Base-by-base conservation (phyloP, 2,113 vertebrate genomes). In the Falco punctatus region DNA sequence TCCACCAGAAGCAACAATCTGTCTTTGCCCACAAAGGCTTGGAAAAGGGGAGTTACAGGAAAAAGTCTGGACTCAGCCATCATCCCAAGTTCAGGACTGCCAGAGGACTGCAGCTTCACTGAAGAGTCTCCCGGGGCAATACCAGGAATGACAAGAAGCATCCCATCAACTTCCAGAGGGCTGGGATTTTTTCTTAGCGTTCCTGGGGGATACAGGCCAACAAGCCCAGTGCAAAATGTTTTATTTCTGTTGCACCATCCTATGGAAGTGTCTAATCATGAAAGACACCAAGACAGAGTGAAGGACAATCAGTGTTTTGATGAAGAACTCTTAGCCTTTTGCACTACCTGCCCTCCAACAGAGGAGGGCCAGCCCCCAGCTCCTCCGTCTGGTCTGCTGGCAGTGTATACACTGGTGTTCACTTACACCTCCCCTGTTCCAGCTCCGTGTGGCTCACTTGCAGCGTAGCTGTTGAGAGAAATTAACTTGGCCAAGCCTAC, bases 221-320 rank as follows among this genome's bases (percentile, higher is more conserved):
- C 0, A 0, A 57, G 11, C 13, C 28, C 2, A 1, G 22, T 12
- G 15, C 3, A 0, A 82, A 42, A 59, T 2, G 17, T 7, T 33
- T 0, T 18, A 57, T 15, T 49, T 81, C 46, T 75, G 32, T 16
- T 30, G 32, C 14, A 38, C 8, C 33, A 71, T 26, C 44, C 73
- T 21, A 24, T 10, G 42, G 58, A 79, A 87, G 35, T 2, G 4
- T 35, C 48, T 55, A 17, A 57, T 3, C 33, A 20, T 1, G 8
- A 71, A 64, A 94, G n/a, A 51, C 18, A 58, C 38, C 1, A 2
- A 51, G 40, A 57, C 21, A 70, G 79, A 57, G 0, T 2, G 10
- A n/a, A 88, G 13, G 48, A 42, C 3, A 4, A 38, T 73, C 54
- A 38, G 64, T 33, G 8, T 32, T 49, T 35, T 40, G 40, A 49